A percentile compares a stretch with the other conserved stretches of the same genome.
Conservation (phyloP, 2,113 vertebrate species). For the Siniperca chuatsi region DNA sequence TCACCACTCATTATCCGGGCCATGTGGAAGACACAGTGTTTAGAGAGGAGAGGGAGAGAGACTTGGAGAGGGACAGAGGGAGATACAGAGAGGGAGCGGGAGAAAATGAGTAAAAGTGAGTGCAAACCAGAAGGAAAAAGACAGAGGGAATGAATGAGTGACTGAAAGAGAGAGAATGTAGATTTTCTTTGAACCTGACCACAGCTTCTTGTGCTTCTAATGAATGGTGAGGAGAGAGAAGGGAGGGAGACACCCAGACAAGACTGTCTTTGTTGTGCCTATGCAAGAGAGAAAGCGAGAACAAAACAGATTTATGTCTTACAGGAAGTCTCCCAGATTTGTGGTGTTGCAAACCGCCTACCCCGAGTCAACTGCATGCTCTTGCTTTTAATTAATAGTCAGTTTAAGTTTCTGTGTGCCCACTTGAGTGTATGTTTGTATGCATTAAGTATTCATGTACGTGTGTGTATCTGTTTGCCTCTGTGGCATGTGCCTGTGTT, state of each 20-base stretch:
- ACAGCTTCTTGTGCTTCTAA: conserved; percentile 76
- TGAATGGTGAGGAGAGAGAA: conserved; percentile 57
- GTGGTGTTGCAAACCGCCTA: conserved; percentile 55
- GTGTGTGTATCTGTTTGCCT: conserved; percentile 9
- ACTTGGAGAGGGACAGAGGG: conserved; percentile 44
- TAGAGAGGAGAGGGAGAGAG: conserved; percentile 61
- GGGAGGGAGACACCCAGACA: conserved; percentile 68
- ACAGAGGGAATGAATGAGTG: conserved; percentile 64
- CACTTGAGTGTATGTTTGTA: conserved; percentile 29
- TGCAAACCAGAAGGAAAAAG: conserved; percentile 54
- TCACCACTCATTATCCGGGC: conserved; percentile 80
- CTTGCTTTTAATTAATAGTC: conserved; percentile 68
- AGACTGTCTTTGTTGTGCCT: conserved; percentile 78
- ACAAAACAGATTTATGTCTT: conserved; percentile 73
- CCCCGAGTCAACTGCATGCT: conserved; percentile 48
- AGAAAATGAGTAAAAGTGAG: conserved; percentile 56
- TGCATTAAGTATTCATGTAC: not conserved
- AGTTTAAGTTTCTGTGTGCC: conserved; percentile 25
- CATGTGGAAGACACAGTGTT: conserved; percentile 81
- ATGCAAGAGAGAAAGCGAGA: conserved; percentile 30
- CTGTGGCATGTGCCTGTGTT: conserved; percentile 10
- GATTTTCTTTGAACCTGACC: conserved; percentile 77
- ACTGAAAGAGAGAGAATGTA: conserved; percentile 69
- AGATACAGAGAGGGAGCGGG: conserved; percentile 14
- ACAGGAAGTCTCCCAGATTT: conserved; percentile 73